Conservation (phyloP, 2,888 invertebrate species). For the Phymatocera aterrima region DNA sequence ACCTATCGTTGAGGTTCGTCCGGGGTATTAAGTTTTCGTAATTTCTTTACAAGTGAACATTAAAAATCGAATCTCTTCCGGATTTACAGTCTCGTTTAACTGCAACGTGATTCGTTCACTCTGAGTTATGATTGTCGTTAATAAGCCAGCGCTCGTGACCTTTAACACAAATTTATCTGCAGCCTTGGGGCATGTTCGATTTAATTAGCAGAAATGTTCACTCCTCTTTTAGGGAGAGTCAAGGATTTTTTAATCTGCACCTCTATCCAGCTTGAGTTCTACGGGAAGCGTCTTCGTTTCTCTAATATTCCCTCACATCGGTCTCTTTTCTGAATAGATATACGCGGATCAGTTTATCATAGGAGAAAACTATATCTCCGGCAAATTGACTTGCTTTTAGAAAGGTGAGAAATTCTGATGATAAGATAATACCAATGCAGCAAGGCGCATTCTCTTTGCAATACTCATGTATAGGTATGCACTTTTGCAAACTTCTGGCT, state of each 20-base stretch:
- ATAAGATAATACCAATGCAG: not conserved
- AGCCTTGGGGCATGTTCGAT: not conserved
- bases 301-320: not conserved
- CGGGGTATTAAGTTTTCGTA: too few species aligned
- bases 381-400: not conserved
- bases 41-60: not conserved
- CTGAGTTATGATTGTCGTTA: not conserved
- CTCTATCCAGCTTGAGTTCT: not conserved
- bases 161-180: not conserved
- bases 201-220: conserved; percentile 5
- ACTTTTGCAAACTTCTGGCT: conserved; percentile 2
- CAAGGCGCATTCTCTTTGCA: conserved; percentile 15
- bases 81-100: not conserved
- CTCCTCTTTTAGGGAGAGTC: not conserved
- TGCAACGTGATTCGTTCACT: not conserved
- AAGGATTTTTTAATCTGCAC: not conserved
- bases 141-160: not conserved
- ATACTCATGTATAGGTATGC: not conserved
- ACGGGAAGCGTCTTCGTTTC: too few species aligned
- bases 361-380: not conserved
- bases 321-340: not conserved
- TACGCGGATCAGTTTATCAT: not conserved
- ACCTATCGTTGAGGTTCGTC: not conserved
- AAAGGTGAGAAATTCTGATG: not conserved
- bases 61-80: not conserved